phyloP scores from a whole-genome alignment of 2,797 vertebrate genomes.

The Phoeniculus purpureus region DNA sequence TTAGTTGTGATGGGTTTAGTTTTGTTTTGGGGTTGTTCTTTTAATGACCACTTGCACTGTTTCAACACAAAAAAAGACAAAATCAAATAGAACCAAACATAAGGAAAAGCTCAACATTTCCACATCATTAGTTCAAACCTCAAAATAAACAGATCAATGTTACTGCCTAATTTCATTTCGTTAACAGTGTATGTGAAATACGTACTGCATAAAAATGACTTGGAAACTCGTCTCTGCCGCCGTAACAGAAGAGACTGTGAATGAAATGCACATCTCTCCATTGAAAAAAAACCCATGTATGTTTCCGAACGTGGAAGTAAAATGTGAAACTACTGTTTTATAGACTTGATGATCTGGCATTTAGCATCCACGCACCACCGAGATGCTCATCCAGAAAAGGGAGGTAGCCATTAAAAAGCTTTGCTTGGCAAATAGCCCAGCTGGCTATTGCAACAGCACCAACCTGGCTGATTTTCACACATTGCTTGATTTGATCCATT shows the following conservation, averaged over 20 bases:
- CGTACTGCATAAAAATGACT: neutral
- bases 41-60: neutral
- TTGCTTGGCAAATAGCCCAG: neutral
- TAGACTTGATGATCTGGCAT: neutral
- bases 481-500: neutral
- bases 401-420: neutral
- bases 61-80: neutral
- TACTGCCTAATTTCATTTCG: neutral
- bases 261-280: neutral
- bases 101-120: neutral
- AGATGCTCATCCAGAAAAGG: neutral
- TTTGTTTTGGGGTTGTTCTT: neutral
- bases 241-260: neutral
- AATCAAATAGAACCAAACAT: neutral
- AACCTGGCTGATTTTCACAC: neutral
- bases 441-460: neutral
- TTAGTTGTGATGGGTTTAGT: neutral
- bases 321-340: neutral
- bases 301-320: neutral
- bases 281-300: neutral
- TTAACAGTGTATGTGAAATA: neutral
- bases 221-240: neutral
- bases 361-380: neutral
- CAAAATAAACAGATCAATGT: neutral
- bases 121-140: neutral